Conservation (phyloP, 2,888 invertebrate species). For the Stomorhina lunata region DNA sequence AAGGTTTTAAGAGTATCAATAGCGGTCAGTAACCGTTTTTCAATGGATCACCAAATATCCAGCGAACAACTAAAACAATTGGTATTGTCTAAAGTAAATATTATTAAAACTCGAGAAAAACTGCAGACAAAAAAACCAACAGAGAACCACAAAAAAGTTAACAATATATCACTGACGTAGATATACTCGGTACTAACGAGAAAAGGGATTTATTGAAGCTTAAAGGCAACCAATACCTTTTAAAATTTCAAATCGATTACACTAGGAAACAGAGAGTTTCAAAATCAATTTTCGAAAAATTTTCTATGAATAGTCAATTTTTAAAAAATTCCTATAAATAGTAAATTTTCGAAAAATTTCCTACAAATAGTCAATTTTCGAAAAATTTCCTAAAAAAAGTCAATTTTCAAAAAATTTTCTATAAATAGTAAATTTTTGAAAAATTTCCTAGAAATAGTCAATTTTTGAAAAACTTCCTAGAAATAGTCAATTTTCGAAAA, state of each 20-base stretch:
- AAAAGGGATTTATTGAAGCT: neutral
- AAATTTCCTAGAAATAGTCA: too few species aligned
- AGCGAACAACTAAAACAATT: slow-evolving; percentile 52
- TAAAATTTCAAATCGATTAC: neutral
- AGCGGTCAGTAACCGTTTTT: slow-evolving; percentile 64
- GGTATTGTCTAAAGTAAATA: slow-evolving; percentile 60
- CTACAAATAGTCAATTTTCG: too few species aligned
- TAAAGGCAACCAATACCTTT: neutral
- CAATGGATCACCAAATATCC: slow-evolving; percentile 52
- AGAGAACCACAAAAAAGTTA: neutral
- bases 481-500: too few species aligned
- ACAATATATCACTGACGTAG: neutral
- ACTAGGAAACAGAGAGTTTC: too few species aligned
- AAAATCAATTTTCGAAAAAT: too few species aligned
- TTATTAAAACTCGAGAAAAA: slow-evolving; percentile 39
- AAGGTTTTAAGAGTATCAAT: slow-evolving; percentile 46
- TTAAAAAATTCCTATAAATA: too few species aligned
- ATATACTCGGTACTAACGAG: neutral
- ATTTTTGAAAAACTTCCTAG: too few species aligned
- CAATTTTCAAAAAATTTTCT: too few species aligned
- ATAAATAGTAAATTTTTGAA: too few species aligned
- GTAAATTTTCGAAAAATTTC: too few species aligned
- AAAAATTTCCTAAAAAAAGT: too few species aligned
- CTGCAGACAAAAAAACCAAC: neutral
- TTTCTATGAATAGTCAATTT: too few species aligned